Evolutionary conservation across 2,797 vertebrate species (phyloP).

Genomic region (Hydrolagus colliei): DNA sequence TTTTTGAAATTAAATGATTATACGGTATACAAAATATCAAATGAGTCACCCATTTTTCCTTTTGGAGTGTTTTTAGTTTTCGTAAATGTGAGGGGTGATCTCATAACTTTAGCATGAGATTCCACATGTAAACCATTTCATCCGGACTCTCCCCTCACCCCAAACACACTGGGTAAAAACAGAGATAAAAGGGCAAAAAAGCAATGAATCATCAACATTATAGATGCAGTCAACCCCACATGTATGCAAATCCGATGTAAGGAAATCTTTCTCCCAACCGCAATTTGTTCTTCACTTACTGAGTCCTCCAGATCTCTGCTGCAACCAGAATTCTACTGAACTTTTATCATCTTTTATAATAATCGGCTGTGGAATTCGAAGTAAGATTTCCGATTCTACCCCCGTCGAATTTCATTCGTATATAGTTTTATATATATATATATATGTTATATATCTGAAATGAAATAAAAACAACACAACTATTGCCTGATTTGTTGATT

Average conservation of each 20-base stretch:
- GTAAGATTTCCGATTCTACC: too few species aligned
- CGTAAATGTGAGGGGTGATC: slow-evolving; percentile 22
- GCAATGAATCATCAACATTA: background rate
- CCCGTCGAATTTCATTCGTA: too few species aligned
- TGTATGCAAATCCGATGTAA: slow-evolving; percentile 13
- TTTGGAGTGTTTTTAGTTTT: background rate
- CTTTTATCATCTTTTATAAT: too few species aligned
- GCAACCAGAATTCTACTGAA: too few species aligned
- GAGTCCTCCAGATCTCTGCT: background rate
- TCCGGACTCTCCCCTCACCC: slow-evolving; percentile 8
- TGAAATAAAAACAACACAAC: too few species aligned
- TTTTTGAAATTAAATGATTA: slow-evolving; percentile 28
- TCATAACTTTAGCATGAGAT: slow-evolving; percentile 9
- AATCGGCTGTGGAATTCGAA: too few species aligned
- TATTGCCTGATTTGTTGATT: too few species aligned
- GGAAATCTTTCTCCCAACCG: background rate
- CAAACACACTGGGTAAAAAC: background rate
- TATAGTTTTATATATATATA: too few species aligned
- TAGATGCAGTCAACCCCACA: slow-evolving; percentile 15
- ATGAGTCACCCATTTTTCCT: slow-evolving; percentile 13
- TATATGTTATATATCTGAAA: too few species aligned
- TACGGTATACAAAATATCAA: slow-evolving; percentile 6
- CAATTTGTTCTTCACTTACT: slow-evolving; percentile 8
- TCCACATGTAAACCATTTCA: background rate
- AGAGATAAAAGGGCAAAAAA: too few species aligned